Conservation (phyloP, 2,888 invertebrate species). For the Lepas anatifera region DNA sequence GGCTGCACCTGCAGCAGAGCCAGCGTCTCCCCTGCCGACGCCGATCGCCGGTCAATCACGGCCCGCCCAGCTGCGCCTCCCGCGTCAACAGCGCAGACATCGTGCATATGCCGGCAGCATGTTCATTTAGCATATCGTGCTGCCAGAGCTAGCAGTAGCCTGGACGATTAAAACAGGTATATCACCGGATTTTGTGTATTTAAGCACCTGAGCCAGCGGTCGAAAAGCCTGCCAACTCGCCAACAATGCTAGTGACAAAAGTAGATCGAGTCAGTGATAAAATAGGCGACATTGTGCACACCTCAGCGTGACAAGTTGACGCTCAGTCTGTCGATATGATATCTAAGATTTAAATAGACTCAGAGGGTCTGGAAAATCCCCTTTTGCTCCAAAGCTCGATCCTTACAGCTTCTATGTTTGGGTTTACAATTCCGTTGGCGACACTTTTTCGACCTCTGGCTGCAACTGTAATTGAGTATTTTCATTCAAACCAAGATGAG, state of each 20-base stretch:
- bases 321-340: no score
- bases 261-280: no score
- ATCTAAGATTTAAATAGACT: no score
- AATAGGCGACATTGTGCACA: no score
- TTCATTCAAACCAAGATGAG: not conserved
- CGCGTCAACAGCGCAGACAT: not conserved
- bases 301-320: no score
- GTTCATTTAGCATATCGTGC: not conserved
- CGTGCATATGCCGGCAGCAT: not conserved
- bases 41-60: not conserved
- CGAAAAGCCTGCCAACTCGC: no score
- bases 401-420: no score
- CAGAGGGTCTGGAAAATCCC: no score
- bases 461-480: not conserved
- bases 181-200: not conserved
- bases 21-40: not conserved
- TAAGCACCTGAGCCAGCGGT: not conserved
- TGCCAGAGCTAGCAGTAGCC: no score
- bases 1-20: not conserved
- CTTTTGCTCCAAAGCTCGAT: no score
- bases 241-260: no score
- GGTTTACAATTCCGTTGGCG: no score
- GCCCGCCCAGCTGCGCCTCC: not conserved
- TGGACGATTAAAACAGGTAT: not conserved
- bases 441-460: not conserved